Evolutionary conservation across 2,797 vertebrate species (phyloP).

Genomic region (Phataginus tetradactyla): DNA sequence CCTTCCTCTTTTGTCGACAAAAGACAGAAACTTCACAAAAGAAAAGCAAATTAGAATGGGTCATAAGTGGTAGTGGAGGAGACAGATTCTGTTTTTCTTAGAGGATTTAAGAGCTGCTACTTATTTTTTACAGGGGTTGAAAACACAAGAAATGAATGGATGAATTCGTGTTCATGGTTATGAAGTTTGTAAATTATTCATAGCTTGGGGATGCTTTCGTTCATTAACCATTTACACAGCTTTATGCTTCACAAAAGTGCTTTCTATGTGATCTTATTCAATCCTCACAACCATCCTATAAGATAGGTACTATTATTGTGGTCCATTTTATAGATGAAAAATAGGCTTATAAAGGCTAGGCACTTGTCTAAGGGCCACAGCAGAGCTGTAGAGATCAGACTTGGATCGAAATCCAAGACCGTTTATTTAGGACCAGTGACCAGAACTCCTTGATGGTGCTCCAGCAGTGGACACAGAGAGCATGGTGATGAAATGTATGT

Average conservation of each 20-base stretch:
- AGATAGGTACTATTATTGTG: neutral
- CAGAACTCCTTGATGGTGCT: neutral
- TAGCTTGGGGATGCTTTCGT: neutral
- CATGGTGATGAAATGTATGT: neutral
- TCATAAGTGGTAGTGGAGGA: neutral
- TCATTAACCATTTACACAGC: neutral
- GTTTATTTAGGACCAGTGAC: neutral
- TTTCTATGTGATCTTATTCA: neutral
- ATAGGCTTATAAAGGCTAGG: neutral
- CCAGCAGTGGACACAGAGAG: neutral
- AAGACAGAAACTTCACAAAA: neutral
- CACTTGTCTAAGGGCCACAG: neutral
- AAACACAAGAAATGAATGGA: neutral
- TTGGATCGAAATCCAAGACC: neutral
- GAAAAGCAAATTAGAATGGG: neutral
- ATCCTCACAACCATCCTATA: neutral
- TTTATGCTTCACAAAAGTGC: slow-evolving; percentile 3
- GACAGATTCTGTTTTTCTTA: neutral
- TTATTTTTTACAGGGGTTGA: neutral
- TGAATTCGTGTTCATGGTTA: neutral
- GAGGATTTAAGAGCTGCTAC: neutral
- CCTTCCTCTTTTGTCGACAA: neutral
- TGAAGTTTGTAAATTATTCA: neutral
- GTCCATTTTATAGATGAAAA: neutral
- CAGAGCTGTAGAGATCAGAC: neutral